These are phyloP conservation scores for Clinocottus analis DNA, from an alignment of 2,113 vertebrate species.

Conservation along the genomic window DNA sequence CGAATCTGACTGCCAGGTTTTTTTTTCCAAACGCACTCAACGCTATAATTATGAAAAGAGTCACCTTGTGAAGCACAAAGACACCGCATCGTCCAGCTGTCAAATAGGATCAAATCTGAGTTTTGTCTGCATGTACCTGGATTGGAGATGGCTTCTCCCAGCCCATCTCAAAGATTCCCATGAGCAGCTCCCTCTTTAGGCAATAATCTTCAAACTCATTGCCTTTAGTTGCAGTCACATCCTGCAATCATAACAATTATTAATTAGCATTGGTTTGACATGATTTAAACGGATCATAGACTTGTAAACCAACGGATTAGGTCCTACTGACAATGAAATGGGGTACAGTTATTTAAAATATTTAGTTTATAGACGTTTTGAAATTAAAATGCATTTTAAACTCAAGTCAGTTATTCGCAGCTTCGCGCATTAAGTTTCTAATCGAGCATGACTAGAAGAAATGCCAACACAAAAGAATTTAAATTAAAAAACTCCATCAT, in stretches of 20 bases:
- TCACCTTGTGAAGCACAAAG: not conserved
- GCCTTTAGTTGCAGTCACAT: constrained; percentile 99
- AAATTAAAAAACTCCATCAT: not conserved
- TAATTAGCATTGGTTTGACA: not conserved
- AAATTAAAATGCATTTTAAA: not conserved
- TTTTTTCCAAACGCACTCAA: not conserved
- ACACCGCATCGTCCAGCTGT: not conserved
- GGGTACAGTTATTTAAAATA: too few relatives aligned
- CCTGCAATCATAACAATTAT: constrained; percentile 77
- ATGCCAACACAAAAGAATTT: not conserved
- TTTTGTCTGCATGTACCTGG: constrained; percentile 84
- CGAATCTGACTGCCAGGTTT: too few relatives aligned
- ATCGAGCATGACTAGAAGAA: not conserved
- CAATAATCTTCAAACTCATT: constrained; percentile 99
- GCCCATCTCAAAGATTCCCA: constrained; percentile 99
- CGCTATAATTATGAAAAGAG: not conserved
- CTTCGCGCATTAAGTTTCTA: not conserved
- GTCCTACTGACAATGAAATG: not conserved
- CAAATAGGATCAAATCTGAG: not conserved
- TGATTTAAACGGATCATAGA: not conserved
- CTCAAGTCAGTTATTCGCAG: not conserved
- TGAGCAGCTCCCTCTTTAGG: constrained; percentile 98
- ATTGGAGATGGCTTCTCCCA: constrained; percentile 99
- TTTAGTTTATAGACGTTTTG: too few relatives aligned
- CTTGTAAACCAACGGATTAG: not conserved